Conservation (phyloP, 1,140 invertebrate species). For the Camponotus vicinus region DNA sequence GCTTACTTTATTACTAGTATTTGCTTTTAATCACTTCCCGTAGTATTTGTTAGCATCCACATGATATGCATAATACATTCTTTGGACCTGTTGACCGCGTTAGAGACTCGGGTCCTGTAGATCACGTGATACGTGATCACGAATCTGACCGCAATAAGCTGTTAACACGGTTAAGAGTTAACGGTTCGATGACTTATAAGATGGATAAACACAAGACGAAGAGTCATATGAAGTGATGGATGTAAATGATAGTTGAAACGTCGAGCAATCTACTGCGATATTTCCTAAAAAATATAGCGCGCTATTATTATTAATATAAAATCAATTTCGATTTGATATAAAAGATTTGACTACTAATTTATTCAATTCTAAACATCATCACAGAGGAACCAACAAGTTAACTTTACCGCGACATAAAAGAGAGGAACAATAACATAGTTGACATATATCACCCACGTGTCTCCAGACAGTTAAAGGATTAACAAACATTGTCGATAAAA, state of each 20-base stretch:
- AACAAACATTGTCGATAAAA: background rate
- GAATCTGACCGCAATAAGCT: background rate
- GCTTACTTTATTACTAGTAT: background rate
- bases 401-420: too few relatives aligned
- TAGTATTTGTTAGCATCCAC: background rate
- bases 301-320: background rate
- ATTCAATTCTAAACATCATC: background rate
- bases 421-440: background rate
- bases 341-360: background rate
- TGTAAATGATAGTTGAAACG: too few relatives aligned
- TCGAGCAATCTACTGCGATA: too few relatives aligned
- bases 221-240: background rate
- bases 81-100: background rate
- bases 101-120: background rate
- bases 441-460: background rate
- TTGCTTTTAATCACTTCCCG: background rate
- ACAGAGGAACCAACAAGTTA: background rate
- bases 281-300: background rate
- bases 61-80: background rate
- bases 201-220: background rate
- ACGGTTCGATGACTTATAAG: background rate
- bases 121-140: background rate
- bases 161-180: conserved; percentile 3
- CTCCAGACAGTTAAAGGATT: background rate
- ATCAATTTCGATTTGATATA: background rate